These are phyloP conservation scores for Leuciscus idus DNA, from an alignment of 2,113 vertebrate genomes.

Conservation along the genomic window DNA sequence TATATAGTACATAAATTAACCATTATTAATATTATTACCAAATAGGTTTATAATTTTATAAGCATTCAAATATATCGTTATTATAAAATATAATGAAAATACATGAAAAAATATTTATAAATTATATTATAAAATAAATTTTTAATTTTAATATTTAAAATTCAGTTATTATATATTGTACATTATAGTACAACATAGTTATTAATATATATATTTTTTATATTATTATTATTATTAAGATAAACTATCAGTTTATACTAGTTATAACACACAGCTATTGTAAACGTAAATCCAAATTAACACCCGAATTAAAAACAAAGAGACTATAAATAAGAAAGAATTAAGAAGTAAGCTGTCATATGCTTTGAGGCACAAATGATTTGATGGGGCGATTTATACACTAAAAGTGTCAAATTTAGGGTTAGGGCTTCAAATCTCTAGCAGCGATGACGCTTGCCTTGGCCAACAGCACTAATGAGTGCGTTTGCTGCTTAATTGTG, in stretches of 20 bases:
- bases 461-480: not conserved
- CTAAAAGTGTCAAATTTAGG: not conserved
- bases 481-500: not conserved
- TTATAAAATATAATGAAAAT: not conserved
- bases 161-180: not conserved
- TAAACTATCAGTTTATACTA: not conserved
- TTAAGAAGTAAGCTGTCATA: not conserved
- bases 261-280: not conserved
- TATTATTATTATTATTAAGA: not conserved
- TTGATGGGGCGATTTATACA: not conserved
- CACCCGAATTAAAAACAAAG: not conserved
- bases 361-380: not conserved
- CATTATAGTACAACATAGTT: too few species aligned
- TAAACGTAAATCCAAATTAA: not conserved
- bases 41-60: not conserved
- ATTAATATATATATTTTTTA: not conserved
- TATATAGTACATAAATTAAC: too few species aligned
- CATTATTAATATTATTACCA: too few species aligned
- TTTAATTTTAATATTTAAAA: not conserved
- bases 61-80: not conserved
- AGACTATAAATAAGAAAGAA: not conserved
- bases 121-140: not conserved
- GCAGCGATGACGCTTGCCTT: not conserved
- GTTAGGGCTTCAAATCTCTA: not conserved
- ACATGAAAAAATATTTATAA: too few species aligned